These are phyloP conservation scores for Chydorus sphaericus DNA, from an alignment of 2,888 invertebrate genomes.

Conservation along the genomic window DNA sequence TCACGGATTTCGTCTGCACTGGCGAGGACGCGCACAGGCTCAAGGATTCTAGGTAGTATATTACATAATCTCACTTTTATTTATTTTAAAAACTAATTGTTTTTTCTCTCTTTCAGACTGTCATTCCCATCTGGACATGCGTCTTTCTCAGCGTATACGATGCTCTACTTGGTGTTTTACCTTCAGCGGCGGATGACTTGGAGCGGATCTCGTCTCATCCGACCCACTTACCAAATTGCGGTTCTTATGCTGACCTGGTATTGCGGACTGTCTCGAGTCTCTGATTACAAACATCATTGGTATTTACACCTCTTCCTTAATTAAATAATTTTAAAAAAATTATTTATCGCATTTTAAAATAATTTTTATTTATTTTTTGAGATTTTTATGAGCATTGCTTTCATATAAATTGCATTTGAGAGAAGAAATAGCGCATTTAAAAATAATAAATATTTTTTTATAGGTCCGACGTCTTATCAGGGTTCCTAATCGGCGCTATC, in stretches of 20 bases:
- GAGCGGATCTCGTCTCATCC: constrained; percentile 61
- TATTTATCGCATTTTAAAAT: too few relatives aligned
- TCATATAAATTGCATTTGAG: too few relatives aligned
- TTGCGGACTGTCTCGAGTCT: constrained; percentile 77
- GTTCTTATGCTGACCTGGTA: constrained; percentile 67
- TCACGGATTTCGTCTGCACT: constrained; percentile 24
- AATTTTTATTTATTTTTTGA: too few relatives aligned
- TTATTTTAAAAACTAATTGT: not conserved
- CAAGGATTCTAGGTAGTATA: constrained; percentile 12
- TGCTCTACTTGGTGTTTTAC: constrained; percentile 40
- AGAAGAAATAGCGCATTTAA: too few relatives aligned
- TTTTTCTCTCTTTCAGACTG: constrained; percentile 36
- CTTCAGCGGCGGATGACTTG: constrained; percentile 70
- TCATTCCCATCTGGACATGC: constrained; percentile 89
- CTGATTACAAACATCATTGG: constrained; percentile 97
- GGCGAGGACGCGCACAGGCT: constrained; percentile 19
- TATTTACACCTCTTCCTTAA: too few relatives aligned
- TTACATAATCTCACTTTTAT: not conserved
- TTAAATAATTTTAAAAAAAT: too few relatives aligned
- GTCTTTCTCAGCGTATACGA: constrained; percentile 60
- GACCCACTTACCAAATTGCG: constrained; percentile 69
- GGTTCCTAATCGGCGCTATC: constrained; percentile 34
- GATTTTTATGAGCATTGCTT: too few relatives aligned
- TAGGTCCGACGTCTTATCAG: constrained; percentile 73
- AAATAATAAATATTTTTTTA: too few relatives aligned